Conservation (phyloP, 2,113 vertebrate species). For the Thamnophis sirtalis region DNA sequence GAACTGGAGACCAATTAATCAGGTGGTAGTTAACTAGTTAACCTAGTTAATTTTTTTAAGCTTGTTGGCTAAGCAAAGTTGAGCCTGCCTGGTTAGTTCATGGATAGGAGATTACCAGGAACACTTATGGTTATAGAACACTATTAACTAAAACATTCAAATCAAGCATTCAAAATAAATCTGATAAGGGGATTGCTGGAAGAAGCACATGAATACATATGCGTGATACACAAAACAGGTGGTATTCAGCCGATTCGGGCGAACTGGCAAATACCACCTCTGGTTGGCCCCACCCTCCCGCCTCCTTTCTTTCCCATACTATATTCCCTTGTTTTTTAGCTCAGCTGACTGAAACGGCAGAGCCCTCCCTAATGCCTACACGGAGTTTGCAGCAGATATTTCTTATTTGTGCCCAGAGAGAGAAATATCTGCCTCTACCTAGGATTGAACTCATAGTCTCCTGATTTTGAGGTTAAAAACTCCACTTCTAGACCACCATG, state of each 20-base stretch:
- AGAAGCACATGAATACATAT: neutral
- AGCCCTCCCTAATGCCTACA: no score
- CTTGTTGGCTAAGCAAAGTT: neutral
- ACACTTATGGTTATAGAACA: neutral
- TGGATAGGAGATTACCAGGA: neutral
- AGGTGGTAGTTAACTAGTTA: neutral
- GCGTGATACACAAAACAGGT: neutral
- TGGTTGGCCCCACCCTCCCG: no score
- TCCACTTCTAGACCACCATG: neutral
- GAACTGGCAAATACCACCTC: no score
- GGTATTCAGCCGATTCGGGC: no score
- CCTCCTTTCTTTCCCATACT: no score
- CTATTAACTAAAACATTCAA: neutral
- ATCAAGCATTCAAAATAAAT: neutral
- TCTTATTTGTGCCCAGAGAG: no score
- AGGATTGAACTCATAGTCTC: no score
- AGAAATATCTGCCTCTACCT: no score
- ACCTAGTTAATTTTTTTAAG: neutral
- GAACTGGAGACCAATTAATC: neutral
- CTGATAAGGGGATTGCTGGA: neutral
- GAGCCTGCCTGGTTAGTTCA: neutral
- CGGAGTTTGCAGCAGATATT: no score
- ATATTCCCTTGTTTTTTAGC: no score
- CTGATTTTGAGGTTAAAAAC: no score
- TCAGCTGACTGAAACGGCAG: no score